These are phyloP conservation scores for Chrosomus eos DNA, from an alignment of 2,797 vertebrate species.

Conservation along the genomic window DNA sequence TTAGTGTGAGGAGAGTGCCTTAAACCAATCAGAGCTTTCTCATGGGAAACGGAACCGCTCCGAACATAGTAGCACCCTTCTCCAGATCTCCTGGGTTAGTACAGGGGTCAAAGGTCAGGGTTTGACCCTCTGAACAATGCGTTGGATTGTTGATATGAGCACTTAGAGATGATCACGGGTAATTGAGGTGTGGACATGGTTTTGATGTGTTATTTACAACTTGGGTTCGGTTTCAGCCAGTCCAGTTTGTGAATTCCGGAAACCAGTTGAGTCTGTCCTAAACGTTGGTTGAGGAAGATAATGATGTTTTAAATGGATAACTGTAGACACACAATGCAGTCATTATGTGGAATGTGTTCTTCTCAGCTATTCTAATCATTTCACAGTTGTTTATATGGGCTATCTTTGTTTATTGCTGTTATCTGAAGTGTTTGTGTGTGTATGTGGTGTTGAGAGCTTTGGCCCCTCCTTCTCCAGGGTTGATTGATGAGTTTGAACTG, in stretches of 20 bases:
- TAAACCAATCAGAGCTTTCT: constrained; percentile 75
- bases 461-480: constrained; percentile 37
- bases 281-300: background rate
- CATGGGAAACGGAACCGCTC: constrained; percentile 74
- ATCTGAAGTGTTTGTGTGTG: constrained; percentile 53
- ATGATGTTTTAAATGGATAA: background rate
- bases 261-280: background rate
- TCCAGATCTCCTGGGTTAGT: constrained; percentile 71
- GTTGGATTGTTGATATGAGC: constrained; percentile 61
- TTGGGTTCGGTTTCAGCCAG: background rate
- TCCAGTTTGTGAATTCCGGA: background rate
- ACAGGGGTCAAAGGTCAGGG: constrained; percentile 75
- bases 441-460: constrained; percentile 62
- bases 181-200: constrained; percentile 58
- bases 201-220: constrained; percentile 47
- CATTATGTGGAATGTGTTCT: constrained; percentile 55
- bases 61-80: constrained; percentile 70
- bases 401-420: constrained; percentile 66
- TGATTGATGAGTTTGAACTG: constrained; percentile 63
- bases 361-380: constrained; percentile 61
- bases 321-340: constrained; percentile 41
- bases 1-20: constrained; percentile 69
- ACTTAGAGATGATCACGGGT: constrained; percentile 50
- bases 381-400: constrained; percentile 61
- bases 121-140: constrained; percentile 83